phyloP scores from a whole-genome alignment of 2,113 vertebrate species.

The Rafetus swinhoei region DNA sequence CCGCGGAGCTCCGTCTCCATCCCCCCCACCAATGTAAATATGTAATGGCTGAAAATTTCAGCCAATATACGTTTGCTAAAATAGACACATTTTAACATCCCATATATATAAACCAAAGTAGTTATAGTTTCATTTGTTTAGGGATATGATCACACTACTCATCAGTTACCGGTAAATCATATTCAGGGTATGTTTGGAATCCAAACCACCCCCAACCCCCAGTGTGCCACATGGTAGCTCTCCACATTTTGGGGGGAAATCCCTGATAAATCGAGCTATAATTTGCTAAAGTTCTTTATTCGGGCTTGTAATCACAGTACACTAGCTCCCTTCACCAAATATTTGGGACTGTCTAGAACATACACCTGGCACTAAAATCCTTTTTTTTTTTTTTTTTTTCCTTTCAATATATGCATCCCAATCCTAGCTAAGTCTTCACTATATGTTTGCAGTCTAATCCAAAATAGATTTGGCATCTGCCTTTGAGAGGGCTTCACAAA shows the following conservation, averaged over 20 bases:
- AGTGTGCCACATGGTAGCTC: neutral
- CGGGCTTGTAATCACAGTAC: neutral
- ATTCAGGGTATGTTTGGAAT: neutral
- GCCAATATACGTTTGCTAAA: too few species aligned
- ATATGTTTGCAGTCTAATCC: neutral
- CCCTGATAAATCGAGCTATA: neutral
- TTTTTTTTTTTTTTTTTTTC: neutral
- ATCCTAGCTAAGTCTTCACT: neutral
- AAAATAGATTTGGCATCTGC: neutral
- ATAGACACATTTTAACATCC: too few species aligned
- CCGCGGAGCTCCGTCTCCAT: too few species aligned
- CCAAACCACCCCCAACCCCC: neutral
- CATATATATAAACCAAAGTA: neutral
- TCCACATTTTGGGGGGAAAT: neutral
- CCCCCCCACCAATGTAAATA: too few species aligned
- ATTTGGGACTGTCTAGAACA: neutral
- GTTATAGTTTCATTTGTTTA: neutral
- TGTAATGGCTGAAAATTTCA: too few species aligned
- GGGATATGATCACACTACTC: neutral
- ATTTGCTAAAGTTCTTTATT: neutral
- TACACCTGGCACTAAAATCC: neutral
- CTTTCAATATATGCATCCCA: neutral
- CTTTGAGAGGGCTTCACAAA: neutral
- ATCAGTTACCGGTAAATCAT: too few species aligned
- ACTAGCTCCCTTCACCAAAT: neutral